Percentiles rank a stretch among this genome's conserved stretches.
Conservation (phyloP, 2,113 vertebrate species). For the Murina feae region DNA sequence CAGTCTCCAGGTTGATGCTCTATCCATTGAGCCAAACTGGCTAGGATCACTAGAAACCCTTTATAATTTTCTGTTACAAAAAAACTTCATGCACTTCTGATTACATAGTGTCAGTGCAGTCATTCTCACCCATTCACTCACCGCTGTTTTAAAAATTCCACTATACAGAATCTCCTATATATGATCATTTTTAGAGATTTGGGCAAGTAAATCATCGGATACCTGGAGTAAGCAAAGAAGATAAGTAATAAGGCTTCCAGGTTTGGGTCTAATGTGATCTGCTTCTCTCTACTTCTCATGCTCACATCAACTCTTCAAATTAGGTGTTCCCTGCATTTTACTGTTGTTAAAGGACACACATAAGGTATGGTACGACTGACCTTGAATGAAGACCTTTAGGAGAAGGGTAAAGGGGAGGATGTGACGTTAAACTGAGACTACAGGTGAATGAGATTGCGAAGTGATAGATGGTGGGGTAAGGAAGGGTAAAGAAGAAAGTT, state of each 20-base stretch:
- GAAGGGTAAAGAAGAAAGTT: not conserved
- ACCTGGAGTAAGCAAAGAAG: not conserved
- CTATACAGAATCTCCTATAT: not conserved
- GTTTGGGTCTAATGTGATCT: not conserved
- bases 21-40: too few species aligned
- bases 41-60: not conserved
- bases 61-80: not conserved
- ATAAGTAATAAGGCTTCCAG: not conserved
- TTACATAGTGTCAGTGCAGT: not conserved
- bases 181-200: not conserved
- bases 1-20: too few species aligned
- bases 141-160: not conserved
- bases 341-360: not conserved
- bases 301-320: not conserved
- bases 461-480: not conserved
- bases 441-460: not conserved
- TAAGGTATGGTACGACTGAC: not conserved
- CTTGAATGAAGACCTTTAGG: not conserved
- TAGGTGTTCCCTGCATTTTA: not conserved
- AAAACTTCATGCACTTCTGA: not conserved
- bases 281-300: not conserved
- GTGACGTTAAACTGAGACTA: not conserved
- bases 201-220: not conserved
- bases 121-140: not conserved
- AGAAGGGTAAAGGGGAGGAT: not conserved